These are phyloP conservation scores for Parapristionchus giblindavisi DNA, from an alignment of 2,888 invertebrate species.

Conservation along the genomic window DNA sequence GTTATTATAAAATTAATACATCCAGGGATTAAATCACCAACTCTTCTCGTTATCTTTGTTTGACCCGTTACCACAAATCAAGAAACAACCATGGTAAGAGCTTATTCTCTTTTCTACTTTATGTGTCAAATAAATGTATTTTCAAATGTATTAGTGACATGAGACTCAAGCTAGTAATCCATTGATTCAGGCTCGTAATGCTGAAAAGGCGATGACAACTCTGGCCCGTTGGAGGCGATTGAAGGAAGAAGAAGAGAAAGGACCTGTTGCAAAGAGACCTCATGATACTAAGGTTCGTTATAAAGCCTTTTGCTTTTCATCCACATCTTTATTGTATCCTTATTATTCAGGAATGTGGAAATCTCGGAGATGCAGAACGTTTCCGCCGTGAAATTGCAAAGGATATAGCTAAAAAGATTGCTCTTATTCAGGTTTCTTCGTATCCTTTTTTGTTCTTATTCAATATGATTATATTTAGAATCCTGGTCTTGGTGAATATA, in stretches of 20 bases:
- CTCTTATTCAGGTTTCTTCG: slow-evolving; percentile 97
- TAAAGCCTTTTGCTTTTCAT: neutral
- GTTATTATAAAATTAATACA: no score
- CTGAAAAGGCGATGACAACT: slow-evolving; percentile 98
- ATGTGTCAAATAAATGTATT: no score
- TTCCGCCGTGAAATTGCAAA: slow-evolving; percentile 89
- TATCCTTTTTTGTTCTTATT: neutral
- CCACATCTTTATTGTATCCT: neutral
- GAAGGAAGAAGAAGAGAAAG: slow-evolving; percentile 82
- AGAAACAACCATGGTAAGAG: no score
- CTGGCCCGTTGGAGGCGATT: slow-evolving; percentile 97
- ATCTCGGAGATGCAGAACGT: slow-evolving; percentile 85
- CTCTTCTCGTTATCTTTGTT: no score
- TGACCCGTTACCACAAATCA: no score
- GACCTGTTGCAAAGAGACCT: slow-evolving; percentile 65
- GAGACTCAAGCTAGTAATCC: no score
- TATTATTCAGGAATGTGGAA: slow-evolving; percentile 80
- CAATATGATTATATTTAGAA: slow-evolving; percentile 39
- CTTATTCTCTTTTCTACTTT: no score
- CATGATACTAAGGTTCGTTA: slow-evolving; percentile 76
- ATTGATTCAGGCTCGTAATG: slow-evolving; percentile 83
- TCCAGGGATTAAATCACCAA: no score
- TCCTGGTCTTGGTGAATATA: slow-evolving; percentile 95
- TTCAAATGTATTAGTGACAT: no score
- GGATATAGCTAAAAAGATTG: slow-evolving; percentile 96